These are phyloP conservation scores for Dicrurus megarhynchus DNA, from an alignment of 2,113 vertebrate genomes.

Conservation along the genomic window DNA sequence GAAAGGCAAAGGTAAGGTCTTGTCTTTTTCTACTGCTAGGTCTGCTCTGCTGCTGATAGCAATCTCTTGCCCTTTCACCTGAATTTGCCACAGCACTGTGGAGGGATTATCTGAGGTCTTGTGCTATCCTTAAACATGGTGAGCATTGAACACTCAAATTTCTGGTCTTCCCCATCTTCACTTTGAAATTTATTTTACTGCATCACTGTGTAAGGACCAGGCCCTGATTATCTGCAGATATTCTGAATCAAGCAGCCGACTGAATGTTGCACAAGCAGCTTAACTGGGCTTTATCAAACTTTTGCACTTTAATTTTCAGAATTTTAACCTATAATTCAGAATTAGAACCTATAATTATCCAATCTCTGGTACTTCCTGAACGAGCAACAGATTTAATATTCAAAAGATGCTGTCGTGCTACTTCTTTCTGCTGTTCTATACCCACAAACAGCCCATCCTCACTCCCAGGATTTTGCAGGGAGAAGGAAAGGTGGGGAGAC, in stretches of 20 bases:
- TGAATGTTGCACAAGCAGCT: neutral
- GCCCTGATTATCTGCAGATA: neutral
- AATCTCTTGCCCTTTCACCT: neutral
- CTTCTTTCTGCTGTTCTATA: neutral
- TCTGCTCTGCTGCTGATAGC: neutral
- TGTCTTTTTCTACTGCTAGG: neutral
- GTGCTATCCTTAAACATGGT: neutral
- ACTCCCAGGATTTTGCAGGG: neutral
- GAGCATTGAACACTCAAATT: neutral
- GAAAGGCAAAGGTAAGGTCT: neutral
- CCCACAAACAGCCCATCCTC: neutral
- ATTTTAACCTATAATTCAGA: neutral
- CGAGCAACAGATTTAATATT: neutral
- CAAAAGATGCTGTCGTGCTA: neutral
- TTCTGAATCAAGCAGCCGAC: neutral
- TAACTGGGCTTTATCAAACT: neutral
- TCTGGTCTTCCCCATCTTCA: neutral
- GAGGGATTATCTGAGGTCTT: neutral
- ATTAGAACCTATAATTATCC: neutral
- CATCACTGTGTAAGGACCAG: neutral
- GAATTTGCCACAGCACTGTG: neutral
- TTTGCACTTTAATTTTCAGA: neutral
- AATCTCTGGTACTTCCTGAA: neutral
- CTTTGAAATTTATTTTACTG: neutral
- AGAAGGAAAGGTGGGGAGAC: constrained; percentile 12